Conservation (phyloP, 2,797 vertebrate genomes). For the Loriculus beryllinus region DNA sequence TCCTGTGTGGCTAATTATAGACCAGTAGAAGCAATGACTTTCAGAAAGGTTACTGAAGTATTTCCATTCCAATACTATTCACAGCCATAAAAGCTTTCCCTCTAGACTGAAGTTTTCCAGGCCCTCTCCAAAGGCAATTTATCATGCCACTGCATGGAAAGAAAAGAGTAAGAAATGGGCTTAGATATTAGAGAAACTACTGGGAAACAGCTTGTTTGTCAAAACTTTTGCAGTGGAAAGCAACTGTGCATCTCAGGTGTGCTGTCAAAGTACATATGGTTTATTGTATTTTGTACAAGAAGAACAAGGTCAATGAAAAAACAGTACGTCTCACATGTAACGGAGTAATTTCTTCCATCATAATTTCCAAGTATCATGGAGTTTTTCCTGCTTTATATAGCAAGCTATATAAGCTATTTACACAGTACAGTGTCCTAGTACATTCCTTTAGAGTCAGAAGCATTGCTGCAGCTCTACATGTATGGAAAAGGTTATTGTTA, state of each 20-base stretch:
- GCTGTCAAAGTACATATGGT: neutral
- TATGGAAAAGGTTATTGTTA: neutral
- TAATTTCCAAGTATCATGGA: neutral
- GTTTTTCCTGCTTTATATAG: neutral
- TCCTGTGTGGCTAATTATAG: conserved; percentile 57
- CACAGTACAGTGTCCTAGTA: neutral
- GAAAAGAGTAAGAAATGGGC: neutral
- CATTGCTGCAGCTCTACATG: neutral
- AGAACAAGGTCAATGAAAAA: neutral
- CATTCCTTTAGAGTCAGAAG: neutral
- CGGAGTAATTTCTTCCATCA: neutral
- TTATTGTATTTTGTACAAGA: neutral
- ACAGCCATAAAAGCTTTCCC: conserved; percentile 22
- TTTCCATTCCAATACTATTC: conserved; percentile 30
- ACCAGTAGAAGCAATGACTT: conserved; percentile 54
- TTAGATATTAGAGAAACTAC: neutral
- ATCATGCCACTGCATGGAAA: neutral
- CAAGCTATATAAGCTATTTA: neutral
- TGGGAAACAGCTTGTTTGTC: neutral
- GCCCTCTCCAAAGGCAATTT: neutral
- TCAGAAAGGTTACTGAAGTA: conserved; percentile 59
- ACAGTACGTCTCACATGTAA: neutral
- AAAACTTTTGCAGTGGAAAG: neutral
- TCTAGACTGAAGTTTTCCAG: conserved; percentile 9
- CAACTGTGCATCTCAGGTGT: neutral